Conservation (phyloP, 2,888 invertebrate species). For the Prosapia bicincta region DNA sequence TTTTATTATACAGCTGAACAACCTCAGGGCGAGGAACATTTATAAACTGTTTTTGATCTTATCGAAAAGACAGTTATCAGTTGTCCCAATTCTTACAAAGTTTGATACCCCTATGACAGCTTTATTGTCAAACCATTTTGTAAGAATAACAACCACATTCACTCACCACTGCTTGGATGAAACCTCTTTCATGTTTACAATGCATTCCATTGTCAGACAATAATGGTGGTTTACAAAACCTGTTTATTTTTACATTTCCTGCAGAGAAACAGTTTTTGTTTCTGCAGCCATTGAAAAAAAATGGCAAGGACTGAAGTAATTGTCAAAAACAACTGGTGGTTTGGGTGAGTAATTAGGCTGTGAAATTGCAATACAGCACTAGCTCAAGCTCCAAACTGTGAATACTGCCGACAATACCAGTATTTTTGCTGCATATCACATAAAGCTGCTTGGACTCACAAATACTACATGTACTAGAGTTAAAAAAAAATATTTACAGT, state of each 20-base stretch:
- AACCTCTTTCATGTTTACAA: neutral
- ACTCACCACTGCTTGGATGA: conserved; percentile 10
- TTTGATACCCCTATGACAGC: conserved; percentile 19
- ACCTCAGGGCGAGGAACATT: conserved; percentile 24
- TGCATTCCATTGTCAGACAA: conserved; percentile 2
- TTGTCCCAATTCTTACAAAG: conserved; percentile 22
- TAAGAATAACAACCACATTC: conserved; percentile 22
- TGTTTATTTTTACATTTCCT: neutral
- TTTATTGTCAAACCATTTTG: conserved; percentile 31
- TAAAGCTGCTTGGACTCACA: too few relatives aligned
- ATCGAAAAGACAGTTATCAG: conserved; percentile 19
- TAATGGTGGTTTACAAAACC: conserved; percentile 9
- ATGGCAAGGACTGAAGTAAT: conserved; percentile 9
- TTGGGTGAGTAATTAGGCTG: too few relatives aligned
- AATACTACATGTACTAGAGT: too few relatives aligned
- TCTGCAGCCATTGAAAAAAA: conserved; percentile 5
- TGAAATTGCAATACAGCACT: too few relatives aligned
- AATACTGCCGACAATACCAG: too few relatives aligned
- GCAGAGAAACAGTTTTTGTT: neutral
- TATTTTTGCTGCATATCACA: too few relatives aligned
- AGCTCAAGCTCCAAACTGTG: too few relatives aligned
- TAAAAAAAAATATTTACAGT: too few relatives aligned
- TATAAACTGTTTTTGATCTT: conserved; percentile 20
- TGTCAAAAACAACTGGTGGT: conserved; percentile 11
- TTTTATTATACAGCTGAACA: conserved; percentile 6